Conservation (phyloP, 2,888 invertebrate genomes). For the Limnephilus lunatus region DNA sequence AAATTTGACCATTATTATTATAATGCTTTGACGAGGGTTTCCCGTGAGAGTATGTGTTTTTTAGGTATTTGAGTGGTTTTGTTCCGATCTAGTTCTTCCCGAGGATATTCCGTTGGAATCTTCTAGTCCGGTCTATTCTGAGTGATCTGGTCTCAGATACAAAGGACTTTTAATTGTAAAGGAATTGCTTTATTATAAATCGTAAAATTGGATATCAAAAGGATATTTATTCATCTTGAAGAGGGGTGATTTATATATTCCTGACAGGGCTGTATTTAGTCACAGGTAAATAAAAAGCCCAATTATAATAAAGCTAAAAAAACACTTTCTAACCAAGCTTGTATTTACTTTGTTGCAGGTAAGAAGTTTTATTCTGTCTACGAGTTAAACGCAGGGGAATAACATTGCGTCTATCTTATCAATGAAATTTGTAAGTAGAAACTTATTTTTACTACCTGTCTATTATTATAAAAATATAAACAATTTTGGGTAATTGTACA, state of each 20-base stretch:
- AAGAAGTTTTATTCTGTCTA: too few relatives aligned
- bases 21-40: not conserved
- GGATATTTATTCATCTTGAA: conserved; percentile 37
- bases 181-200: conserved; percentile 30
- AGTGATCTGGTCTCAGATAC: conserved; percentile 9
- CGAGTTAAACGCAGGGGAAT: too few relatives aligned
- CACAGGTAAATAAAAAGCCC: not conserved
- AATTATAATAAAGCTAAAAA: not conserved
- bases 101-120: conserved; percentile 4
- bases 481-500: too few relatives aligned
- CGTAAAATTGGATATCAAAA: conserved; percentile 48
- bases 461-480: too few relatives aligned
- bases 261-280: not conserved
- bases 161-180: conserved; percentile 46
- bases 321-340: not conserved
- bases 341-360: not conserved
- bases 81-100: conserved; percentile 8
- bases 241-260: not conserved
- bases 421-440: too few relatives aligned
- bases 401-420: too few relatives aligned
- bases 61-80: not conserved
- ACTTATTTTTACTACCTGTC: too few relatives aligned
- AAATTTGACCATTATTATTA: not conserved
- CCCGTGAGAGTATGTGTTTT: not conserved
- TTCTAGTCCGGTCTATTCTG: not conserved